Conservation (phyloP, 2,113 vertebrate species). For the human region GRCh38 chr19:40145001-40145500, state of each 20-base stretch:
- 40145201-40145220: background rate
- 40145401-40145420: too few relatives aligned
- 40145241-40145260: background rate
- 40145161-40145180: background rate
- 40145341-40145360: too few relatives aligned
- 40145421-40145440: too few relatives aligned
- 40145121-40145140: background rate
- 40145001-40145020: background rate
- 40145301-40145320: background rate
- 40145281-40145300: background rate
- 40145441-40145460: too few relatives aligned
- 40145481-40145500: accelerated
- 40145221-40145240: background rate
- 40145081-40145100: background rate
- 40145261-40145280: background rate
- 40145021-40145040: background rate
- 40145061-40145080: background rate
- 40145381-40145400: too few relatives aligned
- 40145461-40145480: too few relatives aligned
- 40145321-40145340: too few relatives aligned
- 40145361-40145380: too few relatives aligned
- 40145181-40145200: background rate
- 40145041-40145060: too few relatives aligned
- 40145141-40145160: background rate
- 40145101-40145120: background rate